phyloP scores from a whole-genome alignment of 2,113 vertebrate species.

The Diadophis punctatus region DNA sequence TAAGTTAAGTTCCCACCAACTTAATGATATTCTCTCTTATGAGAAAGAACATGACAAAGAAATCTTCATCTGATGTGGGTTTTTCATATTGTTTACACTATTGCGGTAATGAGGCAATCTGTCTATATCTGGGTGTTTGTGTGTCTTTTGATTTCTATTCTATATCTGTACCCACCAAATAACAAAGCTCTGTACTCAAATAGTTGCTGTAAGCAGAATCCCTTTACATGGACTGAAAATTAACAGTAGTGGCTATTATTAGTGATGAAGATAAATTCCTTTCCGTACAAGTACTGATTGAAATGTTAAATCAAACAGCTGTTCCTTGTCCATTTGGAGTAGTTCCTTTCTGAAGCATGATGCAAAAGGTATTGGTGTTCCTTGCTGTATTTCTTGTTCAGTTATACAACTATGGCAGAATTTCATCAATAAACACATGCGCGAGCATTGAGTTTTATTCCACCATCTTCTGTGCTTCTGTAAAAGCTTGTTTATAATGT shows the following conservation, averaged over 20 bases:
- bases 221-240: background rate
- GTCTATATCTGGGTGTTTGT: background rate
- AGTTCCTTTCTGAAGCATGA: background rate
- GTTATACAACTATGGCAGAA: background rate
- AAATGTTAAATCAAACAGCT: background rate
- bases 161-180: background rate
- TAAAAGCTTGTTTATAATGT: background rate
- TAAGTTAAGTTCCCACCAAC: no score
- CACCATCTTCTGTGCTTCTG: background rate
- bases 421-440: background rate
- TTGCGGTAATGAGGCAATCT: background rate
- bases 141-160: background rate
- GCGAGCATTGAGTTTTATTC: background rate
- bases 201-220: background rate
- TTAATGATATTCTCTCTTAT: no score
- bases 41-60: background rate
- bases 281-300: background rate
- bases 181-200: background rate
- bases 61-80: background rate
- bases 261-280: background rate
- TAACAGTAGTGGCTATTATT: background rate
- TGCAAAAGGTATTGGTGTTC: background rate
- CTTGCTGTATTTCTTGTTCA: background rate
- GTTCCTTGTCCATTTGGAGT: background rate
- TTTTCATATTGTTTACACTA: background rate